Evolutionary conservation across 23 tunicate species (phyloP).

Genomic region (Styela plicata): DNA sequence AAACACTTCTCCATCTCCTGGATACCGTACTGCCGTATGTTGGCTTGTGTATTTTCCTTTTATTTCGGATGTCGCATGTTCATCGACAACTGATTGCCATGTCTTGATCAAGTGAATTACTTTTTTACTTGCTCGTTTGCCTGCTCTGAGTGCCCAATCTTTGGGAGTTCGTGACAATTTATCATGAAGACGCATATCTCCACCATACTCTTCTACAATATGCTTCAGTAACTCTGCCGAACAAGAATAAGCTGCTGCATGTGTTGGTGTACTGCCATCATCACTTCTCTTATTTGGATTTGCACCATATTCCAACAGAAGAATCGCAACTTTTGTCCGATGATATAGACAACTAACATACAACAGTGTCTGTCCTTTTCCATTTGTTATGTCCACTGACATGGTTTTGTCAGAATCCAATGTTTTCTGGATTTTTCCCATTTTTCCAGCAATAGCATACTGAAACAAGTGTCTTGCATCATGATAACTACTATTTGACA

Average conservation of each 20-base stretch:
- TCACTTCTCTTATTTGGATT: conserved; percentile 81
- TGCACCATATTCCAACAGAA: conserved; percentile 54
- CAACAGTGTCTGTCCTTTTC: conserved; percentile 76
- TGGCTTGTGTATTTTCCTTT: background rate
- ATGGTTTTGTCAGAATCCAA: conserved; percentile 24
- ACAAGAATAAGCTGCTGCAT: conserved; percentile 92
- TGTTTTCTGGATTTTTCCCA: conserved; percentile 34
- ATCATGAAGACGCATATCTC: conserved; percentile 87
- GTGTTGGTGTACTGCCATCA: conserved; percentile 93
- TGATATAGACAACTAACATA: conserved; percentile 60
- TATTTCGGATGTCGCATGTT: background rate
- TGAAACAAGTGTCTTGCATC: conserved; percentile 33
- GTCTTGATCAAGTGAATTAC: conserved; percentile 20
- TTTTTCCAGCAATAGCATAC: conserved; percentile 55
- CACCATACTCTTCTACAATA: conserved; percentile 57
- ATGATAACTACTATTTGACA: background rate
- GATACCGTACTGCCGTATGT: too few relatives aligned
- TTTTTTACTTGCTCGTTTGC: conserved; percentile 51
- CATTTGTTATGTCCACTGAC: conserved; percentile 55
- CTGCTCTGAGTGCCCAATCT: conserved; percentile 93
- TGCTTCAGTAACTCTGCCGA: conserved; percentile 24
- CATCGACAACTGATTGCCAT: conserved; percentile 21
- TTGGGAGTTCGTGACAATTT: conserved; percentile 43
- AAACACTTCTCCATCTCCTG: background rate
- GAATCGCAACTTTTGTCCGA: conserved; percentile 53